phyloP scores from a whole-genome alignment of 2,888 invertebrate species.

The Hecatera dysodea region DNA sequence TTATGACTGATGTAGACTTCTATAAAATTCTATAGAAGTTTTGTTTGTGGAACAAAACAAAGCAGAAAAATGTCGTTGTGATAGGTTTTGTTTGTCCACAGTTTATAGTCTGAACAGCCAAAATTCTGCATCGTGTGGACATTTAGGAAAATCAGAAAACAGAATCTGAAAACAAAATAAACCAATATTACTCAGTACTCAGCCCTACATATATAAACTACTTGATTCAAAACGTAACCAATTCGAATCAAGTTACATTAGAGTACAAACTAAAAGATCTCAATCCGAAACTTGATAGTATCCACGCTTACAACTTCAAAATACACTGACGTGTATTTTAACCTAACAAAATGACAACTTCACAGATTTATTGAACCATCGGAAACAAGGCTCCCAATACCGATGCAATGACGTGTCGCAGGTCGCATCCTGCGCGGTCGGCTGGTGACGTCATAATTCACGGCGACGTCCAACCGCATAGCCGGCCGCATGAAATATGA shows the following conservation, averaged over 20 bases:
- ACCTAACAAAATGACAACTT: conserved; percentile 50
- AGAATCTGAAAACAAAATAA: too few species aligned
- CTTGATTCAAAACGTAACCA: neutral
- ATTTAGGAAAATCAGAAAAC: too few species aligned
- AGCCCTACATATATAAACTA: too few species aligned
- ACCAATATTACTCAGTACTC: too few species aligned
- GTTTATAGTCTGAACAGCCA: too few species aligned
- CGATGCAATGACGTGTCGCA: conserved; percentile 67
- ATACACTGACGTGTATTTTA: conserved; percentile 6
- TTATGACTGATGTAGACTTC: too few species aligned
- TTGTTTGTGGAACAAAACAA: too few species aligned
- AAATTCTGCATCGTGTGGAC: too few species aligned
- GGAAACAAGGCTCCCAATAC: conserved; percentile 62
- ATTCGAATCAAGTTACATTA: neutral
- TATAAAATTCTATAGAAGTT: too few species aligned
- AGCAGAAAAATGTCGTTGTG: too few species aligned
- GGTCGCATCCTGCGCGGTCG: conserved; percentile 64
- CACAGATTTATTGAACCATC: conserved; percentile 61
- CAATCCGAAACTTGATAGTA: neutral
- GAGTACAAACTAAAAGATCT: neutral
- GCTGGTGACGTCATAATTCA: conserved; percentile 65
- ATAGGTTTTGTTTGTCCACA: too few species aligned
- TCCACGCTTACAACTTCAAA: neutral
- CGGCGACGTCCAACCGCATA: conserved; percentile 61
- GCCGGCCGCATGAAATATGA: conserved; percentile 62